These are phyloP conservation scores for Avahi laniger DNA, from an alignment of 2,797 vertebrate genomes.

Conservation along the genomic window DNA sequence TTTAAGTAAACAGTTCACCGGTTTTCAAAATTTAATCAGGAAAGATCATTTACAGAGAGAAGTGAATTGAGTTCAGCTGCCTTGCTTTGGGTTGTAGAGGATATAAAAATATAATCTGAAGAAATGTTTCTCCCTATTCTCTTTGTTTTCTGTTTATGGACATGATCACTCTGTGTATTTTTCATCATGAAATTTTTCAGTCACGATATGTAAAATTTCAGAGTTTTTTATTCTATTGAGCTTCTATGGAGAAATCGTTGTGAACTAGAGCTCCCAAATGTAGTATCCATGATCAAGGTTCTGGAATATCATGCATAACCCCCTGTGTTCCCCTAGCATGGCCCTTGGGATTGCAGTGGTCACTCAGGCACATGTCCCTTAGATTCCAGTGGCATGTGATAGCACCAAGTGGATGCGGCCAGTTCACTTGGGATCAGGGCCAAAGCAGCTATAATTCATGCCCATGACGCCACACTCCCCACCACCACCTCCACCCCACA, in stretches of 20 bases:
- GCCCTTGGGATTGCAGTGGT: neutral
- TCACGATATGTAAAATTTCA: neutral
- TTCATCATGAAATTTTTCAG: neutral
- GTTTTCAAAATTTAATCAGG: constrained; percentile 46
- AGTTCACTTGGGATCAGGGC: neutral
- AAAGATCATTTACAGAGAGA: constrained; percentile 8
- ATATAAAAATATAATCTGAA: neutral
- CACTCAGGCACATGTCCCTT: neutral
- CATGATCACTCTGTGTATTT: neutral
- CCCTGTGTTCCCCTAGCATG: neutral
- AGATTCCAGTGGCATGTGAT: neutral
- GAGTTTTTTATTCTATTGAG: neutral
- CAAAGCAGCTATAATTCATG: neutral
- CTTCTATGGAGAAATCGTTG: neutral
- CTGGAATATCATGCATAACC: neutral
- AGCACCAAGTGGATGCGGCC: neutral
- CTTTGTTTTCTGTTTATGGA: constrained; percentile 26
- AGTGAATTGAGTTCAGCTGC: constrained; percentile 33
- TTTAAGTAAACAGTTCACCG: constrained; percentile 48
- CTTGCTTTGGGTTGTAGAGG: neutral
- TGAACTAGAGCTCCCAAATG: neutral
- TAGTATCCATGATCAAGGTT: neutral
- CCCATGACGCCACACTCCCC: fast-evolving
- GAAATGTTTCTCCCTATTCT: neutral
- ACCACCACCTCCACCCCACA: neutral